Evolutionary conservation across 2,888 invertebrate species (phyloP).

Genomic region (Amphipoea lucens): DNA sequence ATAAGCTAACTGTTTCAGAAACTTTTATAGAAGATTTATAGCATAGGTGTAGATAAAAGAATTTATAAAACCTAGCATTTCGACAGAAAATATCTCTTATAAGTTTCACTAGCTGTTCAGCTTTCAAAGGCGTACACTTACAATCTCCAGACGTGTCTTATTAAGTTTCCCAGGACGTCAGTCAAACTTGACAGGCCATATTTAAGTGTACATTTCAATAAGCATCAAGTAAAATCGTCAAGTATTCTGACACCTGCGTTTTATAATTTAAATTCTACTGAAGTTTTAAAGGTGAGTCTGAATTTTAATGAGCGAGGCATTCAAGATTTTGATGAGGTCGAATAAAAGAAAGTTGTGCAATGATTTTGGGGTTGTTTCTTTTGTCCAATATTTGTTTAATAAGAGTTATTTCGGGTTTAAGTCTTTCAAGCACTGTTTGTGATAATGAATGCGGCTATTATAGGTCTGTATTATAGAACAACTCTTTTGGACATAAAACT

Average conservation of each 20-base stretch:
- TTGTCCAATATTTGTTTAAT: slow-evolving; percentile 9
- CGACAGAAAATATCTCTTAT: not conserved
- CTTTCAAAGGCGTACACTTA: not conserved
- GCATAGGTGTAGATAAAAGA: no score
- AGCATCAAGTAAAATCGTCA: slow-evolving; percentile 12
- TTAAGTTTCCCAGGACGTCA: not conserved
- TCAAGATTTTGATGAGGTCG: slow-evolving; percentile 29
- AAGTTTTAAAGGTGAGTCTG: slow-evolving; percentile 13
- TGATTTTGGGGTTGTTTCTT: slow-evolving; percentile 4
- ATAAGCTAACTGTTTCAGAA: no score
- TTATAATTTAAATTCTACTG: slow-evolving; percentile 11
- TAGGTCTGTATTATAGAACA: not conserved
- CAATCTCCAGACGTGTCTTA: not conserved
- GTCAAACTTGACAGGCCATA: not conserved
- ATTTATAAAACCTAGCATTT: not conserved
- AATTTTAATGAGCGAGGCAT: slow-evolving; percentile 27
- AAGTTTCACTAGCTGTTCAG: not conserved
- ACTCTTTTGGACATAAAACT: not conserved
- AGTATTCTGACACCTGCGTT: not conserved
- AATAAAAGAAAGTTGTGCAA: slow-evolving; percentile 16
- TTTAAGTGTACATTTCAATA: slow-evolving; percentile 2
- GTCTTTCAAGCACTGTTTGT: not conserved
- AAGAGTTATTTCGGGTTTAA: slow-evolving; percentile 7
- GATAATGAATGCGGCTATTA: not conserved
- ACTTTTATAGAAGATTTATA: no score